Conservation (phyloP, 2,113 vertebrate species). For the Oreotrochilus melanogaster region DNA sequence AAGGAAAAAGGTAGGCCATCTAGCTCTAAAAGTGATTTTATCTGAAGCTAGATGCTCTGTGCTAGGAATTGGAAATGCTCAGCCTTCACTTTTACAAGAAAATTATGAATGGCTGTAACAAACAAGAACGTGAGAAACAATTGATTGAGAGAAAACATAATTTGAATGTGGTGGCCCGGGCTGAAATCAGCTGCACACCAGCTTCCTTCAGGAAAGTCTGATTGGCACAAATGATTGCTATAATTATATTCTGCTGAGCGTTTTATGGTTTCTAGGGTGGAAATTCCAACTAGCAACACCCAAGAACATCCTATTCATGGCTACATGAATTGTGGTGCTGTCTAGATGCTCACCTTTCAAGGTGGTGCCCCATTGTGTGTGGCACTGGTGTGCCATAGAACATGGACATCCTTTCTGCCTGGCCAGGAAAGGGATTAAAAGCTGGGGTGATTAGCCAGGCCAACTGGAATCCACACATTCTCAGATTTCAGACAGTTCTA, state of each 20-base stretch:
- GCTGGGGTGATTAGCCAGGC: background rate
- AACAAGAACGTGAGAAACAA: background rate
- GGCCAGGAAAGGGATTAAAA: background rate
- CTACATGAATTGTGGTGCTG: background rate
- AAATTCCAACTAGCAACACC: background rate
- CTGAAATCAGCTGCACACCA: background rate
- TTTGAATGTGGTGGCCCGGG: background rate
- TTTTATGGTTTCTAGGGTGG: background rate
- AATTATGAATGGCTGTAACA: slow-evolving; percentile 9
- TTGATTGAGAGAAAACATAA: slow-evolving; percentile 6
- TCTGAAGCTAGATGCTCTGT: background rate
- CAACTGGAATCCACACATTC: background rate
- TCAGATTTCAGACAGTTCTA: background rate
- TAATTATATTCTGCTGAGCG: background rate
- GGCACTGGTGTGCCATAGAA: background rate
- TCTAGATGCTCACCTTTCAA: background rate
- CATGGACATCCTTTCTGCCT: background rate
- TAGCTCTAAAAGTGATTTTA: background rate
- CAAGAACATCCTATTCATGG: background rate
- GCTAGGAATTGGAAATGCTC: slow-evolving; percentile 18
- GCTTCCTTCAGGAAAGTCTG: background rate
- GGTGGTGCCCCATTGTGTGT: background rate
- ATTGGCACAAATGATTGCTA: background rate
- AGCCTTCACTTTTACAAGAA: background rate
- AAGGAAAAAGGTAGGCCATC: background rate